phyloP scores from a whole-genome alignment of 1,140 invertebrate species.

The Latrodectus geometricus region DNA sequence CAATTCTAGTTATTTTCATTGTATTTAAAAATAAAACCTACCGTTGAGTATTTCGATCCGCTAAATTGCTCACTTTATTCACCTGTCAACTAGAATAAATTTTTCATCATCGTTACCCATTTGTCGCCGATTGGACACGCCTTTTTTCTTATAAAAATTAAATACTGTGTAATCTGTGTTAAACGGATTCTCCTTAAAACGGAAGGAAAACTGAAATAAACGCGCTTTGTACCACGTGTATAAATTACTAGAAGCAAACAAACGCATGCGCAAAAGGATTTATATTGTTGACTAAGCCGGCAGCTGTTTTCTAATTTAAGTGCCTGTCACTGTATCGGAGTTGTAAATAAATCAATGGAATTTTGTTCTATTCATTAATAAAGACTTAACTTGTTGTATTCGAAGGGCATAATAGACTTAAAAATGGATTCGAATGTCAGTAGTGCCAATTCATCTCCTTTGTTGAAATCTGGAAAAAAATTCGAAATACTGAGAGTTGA shows the following conservation, averaged over 20 bases:
- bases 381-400: background rate
- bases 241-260: constrained; percentile 2
- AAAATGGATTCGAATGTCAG: background rate
- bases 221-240: background rate
- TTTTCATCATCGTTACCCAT: too few relatives aligned
- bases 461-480: constrained; percentile 20
- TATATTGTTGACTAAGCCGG: constrained; percentile 37
- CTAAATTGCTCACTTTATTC: too few relatives aligned
- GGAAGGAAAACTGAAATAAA: constrained; percentile 11
- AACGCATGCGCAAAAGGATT: constrained; percentile 15
- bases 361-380: background rate
- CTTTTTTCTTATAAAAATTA: too few relatives aligned
- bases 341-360: constrained; percentile 5
- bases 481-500: constrained; percentile 27
- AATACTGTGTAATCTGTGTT: too few relatives aligned
- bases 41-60: too few relatives aligned
- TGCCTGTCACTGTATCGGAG: background rate
- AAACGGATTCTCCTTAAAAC: background rate
- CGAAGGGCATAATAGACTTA: background rate
- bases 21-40: too few relatives aligned
- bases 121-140: too few relatives aligned
- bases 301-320: constrained; percentile 21
- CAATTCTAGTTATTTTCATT: too few relatives aligned
- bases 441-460: background rate
- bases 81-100: too few relatives aligned